phyloP scores from a whole-genome alignment of 2,113 vertebrate genomes.

The Aphelocoma coerulescens region DNA sequence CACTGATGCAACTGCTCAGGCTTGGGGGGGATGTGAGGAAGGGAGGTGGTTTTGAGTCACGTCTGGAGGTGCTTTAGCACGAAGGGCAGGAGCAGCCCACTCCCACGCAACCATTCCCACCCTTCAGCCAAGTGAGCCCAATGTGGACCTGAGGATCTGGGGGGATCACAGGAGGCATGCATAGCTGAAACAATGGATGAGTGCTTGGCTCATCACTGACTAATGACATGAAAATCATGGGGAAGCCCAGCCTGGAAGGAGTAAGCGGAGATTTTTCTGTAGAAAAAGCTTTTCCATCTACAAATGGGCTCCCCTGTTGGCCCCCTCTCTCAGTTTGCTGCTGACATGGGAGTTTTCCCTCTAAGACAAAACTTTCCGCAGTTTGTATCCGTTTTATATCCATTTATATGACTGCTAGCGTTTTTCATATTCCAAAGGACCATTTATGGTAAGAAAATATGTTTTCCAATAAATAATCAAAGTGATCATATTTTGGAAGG shows the following conservation, averaged over 20 bases:
- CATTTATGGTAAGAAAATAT: constrained; percentile 29
- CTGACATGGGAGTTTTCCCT: not conserved
- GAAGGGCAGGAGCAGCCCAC: not conserved
- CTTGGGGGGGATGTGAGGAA: not conserved
- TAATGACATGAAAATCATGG: not conserved
- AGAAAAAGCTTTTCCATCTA: not conserved
- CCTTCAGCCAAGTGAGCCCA: not conserved
- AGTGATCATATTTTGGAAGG: constrained; percentile 23
- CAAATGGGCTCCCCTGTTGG: not conserved
- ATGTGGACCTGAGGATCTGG: not conserved
- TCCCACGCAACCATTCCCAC: not conserved
- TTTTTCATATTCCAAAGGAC: constrained; percentile 28
- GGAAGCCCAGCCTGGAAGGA: not conserved
- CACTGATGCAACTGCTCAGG: not conserved
- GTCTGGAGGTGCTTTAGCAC: not conserved
- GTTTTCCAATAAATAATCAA: constrained; percentile 46
- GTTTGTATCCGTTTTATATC: not conserved
- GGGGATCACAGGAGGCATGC: not conserved
- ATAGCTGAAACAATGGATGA: not conserved
- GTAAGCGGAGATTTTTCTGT: not conserved
- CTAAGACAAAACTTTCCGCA: constrained; percentile 15
- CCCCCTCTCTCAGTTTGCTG: not conserved
- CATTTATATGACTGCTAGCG: not conserved
- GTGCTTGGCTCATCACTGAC: accelerated
- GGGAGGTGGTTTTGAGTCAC: not conserved